Evolutionary conservation across 2,888 invertebrate genomes (phyloP).

Genomic region (Parnassius apollo): DNA sequence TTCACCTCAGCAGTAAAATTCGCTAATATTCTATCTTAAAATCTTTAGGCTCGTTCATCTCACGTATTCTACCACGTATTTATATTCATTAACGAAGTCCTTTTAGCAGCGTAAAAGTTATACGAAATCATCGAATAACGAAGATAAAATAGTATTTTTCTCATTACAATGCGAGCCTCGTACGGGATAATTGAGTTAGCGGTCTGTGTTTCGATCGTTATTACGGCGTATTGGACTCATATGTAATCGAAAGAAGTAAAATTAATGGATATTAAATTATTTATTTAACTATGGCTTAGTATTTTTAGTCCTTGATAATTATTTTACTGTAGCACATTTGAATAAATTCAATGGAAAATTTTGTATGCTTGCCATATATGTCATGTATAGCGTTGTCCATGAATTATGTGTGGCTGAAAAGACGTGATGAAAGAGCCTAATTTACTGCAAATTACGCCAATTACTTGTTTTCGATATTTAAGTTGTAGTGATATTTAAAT

Average conservation of each 20-base stretch:
- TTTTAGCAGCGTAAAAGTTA: slow-evolving; percentile 38
- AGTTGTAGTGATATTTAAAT: too few relatives aligned
- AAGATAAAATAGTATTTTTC: slow-evolving; percentile 63
- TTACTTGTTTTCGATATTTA: too few relatives aligned
- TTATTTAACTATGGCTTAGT: too few relatives aligned
- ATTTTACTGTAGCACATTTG: too few relatives aligned
- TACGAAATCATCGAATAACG: slow-evolving; percentile 59
- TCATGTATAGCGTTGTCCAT: too few relatives aligned
- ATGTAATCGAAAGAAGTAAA: slow-evolving; percentile 39
- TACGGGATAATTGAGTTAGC: slow-evolving; percentile 73
- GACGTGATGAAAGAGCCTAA: too few relatives aligned
- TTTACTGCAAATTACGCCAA: too few relatives aligned
- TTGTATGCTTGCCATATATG: too few relatives aligned
- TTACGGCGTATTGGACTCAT: slow-evolving; percentile 52
- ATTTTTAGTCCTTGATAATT: too few relatives aligned
- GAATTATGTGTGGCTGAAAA: too few relatives aligned
- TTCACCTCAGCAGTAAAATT: neutral
- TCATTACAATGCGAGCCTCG: slow-evolving; percentile 72
- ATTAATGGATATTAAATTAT: neutral
- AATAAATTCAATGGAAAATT: too few relatives aligned
- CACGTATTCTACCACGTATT: too few relatives aligned
- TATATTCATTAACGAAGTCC: slow-evolving; percentile 34
- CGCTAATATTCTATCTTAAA: neutral
- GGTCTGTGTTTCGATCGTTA: slow-evolving; percentile 61
- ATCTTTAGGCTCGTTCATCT: neutral